Percentiles rank a stretch among this genome's conserved stretches.
Conservation (phyloP, 2,797 vertebrate genomes). For the Nannoperca obscura region DNA sequence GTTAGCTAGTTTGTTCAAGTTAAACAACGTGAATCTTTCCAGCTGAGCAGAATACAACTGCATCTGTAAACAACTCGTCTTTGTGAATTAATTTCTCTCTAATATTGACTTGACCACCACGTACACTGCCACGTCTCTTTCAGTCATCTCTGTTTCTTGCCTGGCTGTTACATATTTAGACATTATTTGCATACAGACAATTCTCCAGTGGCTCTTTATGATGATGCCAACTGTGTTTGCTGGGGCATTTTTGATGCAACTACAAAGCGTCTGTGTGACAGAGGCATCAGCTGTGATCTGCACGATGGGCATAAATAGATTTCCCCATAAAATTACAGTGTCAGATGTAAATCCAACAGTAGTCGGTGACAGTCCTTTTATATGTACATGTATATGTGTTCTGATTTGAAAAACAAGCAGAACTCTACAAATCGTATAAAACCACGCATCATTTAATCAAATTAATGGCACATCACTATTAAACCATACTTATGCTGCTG, state of each 20-base stretch:
- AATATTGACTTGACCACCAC: slow-evolving; percentile 12
- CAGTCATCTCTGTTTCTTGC: neutral
- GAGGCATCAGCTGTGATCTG: slow-evolving; percentile 7
- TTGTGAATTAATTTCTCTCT: neutral
- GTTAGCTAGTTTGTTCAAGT: neutral
- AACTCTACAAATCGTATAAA: neutral
- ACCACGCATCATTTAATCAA: neutral
- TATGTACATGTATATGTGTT: neutral
- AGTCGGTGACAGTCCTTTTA: neutral
- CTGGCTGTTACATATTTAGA: slow-evolving; percentile 6
- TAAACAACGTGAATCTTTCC: neutral
- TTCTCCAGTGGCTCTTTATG: neutral
- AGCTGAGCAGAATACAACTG: neutral
- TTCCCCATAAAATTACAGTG: neutral
- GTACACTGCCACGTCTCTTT: neutral
- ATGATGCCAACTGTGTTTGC: slow-evolving; percentile 1
- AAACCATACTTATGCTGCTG: slow-evolving; percentile 71
- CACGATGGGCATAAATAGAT: neutral
- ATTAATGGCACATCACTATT: neutral
- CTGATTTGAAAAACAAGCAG: neutral
- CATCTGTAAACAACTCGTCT: neutral
- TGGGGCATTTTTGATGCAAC: slow-evolving; percentile 10
- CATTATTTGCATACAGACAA: slow-evolving; percentile 8
- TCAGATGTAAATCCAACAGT: slow-evolving; percentile 1
- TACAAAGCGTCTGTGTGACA: slow-evolving; percentile 1